Evolutionary conservation across 30 jellyfish, hydroid and myxozoan genomes (phyloP).

Genomic region (Pseudorhiza aurosa): DNA sequence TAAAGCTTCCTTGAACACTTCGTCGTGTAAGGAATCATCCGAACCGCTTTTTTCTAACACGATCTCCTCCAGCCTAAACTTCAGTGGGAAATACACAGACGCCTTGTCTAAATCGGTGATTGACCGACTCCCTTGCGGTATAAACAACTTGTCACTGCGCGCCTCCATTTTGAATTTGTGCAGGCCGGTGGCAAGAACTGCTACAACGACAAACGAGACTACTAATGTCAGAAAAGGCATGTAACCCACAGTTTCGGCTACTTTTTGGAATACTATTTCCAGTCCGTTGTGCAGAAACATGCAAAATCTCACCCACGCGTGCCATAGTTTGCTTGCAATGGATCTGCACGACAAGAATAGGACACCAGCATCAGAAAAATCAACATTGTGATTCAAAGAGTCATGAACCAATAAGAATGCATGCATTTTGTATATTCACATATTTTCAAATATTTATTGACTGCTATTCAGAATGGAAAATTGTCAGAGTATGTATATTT

Average conservation of each 20-base stretch:
- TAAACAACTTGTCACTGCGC: conserved; percentile 75
- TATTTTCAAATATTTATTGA: too few species aligned
- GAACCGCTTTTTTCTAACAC: conserved; percentile 20
- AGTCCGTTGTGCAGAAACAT: conserved; percentile 45
- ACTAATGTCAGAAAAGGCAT: conserved; percentile 47
- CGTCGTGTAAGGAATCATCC: conserved; percentile 39
- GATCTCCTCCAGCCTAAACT: conserved; percentile 76
- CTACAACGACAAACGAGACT: conserved; percentile 35
- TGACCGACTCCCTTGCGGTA: conserved; percentile 87
- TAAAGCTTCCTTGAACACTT: conserved; percentile 48
- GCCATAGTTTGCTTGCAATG: conserved; percentile 17
- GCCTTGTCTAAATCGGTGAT: conserved; percentile 73
- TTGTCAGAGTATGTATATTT: too few species aligned
- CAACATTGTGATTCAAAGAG: too few species aligned
- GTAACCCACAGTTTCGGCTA: conserved; percentile 54
- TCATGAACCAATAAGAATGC: too few species aligned
- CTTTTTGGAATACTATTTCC: conserved; percentile 57
- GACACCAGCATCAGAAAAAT: too few species aligned
- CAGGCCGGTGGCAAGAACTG: conserved; percentile 70
- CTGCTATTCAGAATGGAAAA: too few species aligned
- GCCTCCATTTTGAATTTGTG: conserved; percentile 58
- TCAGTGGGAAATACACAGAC: conserved; percentile 50
- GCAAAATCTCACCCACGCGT: conserved; percentile 41
- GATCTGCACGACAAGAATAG: conserved; percentile 27
- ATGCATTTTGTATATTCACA: too few species aligned